Conservation (phyloP, 2,888 invertebrate genomes). For the Spodoptera exigua region DNA sequence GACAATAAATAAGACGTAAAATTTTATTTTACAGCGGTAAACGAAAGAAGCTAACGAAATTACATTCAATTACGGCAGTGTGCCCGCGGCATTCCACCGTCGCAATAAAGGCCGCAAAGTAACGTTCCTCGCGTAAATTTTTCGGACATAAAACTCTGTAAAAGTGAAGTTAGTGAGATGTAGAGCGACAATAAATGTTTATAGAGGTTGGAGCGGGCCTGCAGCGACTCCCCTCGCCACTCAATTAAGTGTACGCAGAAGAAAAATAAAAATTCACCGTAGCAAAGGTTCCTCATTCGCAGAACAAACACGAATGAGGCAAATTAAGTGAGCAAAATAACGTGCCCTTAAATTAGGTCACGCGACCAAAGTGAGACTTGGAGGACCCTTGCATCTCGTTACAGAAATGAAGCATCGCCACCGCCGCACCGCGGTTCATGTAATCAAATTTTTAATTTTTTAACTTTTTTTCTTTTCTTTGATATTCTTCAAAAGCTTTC, state of each 20-base stretch:
- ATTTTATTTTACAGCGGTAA: slow-evolving; percentile 88
- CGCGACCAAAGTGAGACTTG: slow-evolving; percentile 74
- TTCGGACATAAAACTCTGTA: slow-evolving; percentile 88
- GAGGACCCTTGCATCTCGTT: slow-evolving; percentile 75
- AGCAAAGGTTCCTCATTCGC: slow-evolving; percentile 76
- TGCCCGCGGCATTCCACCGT: slow-evolving; percentile 80
- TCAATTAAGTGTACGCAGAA: slow-evolving; percentile 81
- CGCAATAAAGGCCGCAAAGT: slow-evolving; percentile 83
- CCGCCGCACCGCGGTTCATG: slow-evolving; percentile 64
- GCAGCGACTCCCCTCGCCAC: slow-evolving; percentile 64
- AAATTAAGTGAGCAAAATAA: slow-evolving; percentile 88
- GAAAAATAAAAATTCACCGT: slow-evolving; percentile 79
- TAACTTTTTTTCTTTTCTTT: slow-evolving; percentile 68
- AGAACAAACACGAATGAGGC: slow-evolving; percentile 84
- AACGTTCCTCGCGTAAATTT: slow-evolving; percentile 86
- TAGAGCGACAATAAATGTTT: slow-evolving; percentile 87
- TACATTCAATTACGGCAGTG: slow-evolving; percentile 87
- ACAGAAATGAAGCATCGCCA: slow-evolving; percentile 68
- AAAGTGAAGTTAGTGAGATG: slow-evolving; percentile 88
- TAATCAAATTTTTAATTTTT: slow-evolving; percentile 84
- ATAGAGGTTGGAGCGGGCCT: slow-evolving; percentile 71
- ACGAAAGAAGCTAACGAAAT: slow-evolving; percentile 88
- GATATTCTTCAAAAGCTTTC: slow-evolving; percentile 62
- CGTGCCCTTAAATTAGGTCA: slow-evolving; percentile 83
- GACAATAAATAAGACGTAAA: slow-evolving; percentile 88